Evolutionary conservation across 35 echinoderm and acorn worm species (phyloP), one percentile per base, ranked within the genome.

Genomic region (Patiria miniata): DNA sequence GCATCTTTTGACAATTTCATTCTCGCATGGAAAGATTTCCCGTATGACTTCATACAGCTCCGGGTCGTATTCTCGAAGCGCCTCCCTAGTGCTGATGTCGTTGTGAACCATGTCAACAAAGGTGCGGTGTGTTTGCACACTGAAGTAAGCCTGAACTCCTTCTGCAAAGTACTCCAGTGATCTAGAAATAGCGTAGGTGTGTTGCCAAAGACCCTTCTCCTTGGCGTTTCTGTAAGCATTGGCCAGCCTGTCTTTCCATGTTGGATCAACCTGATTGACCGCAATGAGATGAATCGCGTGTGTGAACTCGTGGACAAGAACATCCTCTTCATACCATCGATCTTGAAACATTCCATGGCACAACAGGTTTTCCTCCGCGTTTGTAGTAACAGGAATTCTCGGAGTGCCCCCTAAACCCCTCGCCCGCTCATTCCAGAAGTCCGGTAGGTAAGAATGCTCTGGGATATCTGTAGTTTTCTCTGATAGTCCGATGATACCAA

Each of bases 281-380:
- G 69, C 87, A 51, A 94, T 77, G 8, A 80, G 33, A 39, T 90
- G 87, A 30, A 94, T 90, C 21, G 77, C 58, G 68, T 94, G 93
- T 5, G 89, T 84, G 51, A 94, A 90, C 76, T 94, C 93, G 81
- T 94, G 93, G 8, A 94, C 78, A 3, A 90, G 38, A 40, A 94
- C 85, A 51, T 94, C 93, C 78, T 94, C 93, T 42, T 85, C 82
- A 40, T 14, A 80, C 81, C 87, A 90, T 8, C 77, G 77, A 39
- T 94, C 87, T 8, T 36, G 42, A 5, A 4, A 28, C 17, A 17
- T 15, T 21, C 51, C 33, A 2, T 33, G 5, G 86, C 93, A 94
- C 1, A 94, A 54, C 9, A 90, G 32, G 68, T 94, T 94, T 32
- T 94, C 93, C 68, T 94, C 93, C 21, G 82, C 88, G 17, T n/a